These are phyloP conservation scores for Adoxophyes honmai DNA, from an alignment of 1,140 invertebrate species.

Conservation along the genomic window DNA sequence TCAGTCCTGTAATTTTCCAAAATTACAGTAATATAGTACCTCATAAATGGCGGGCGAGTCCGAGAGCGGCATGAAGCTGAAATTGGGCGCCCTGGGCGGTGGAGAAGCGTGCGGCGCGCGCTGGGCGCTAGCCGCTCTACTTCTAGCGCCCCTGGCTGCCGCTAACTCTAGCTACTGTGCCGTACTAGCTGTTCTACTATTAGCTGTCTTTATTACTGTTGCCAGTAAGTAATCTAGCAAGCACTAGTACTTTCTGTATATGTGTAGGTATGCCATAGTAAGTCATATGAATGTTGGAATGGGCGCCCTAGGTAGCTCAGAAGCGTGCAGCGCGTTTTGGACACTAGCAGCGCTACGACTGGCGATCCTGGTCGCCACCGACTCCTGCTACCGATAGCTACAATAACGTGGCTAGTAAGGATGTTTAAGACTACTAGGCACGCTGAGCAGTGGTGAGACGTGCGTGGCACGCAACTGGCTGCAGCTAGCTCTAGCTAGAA, in stretches of 20 bases:
- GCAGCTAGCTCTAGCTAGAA: too few relatives aligned
- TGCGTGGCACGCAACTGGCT: background rate
- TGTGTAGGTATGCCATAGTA: too few relatives aligned
- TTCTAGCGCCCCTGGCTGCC: slow-evolving; percentile 59
- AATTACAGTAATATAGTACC: slow-evolving; percentile 16
- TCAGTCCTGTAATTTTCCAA: slow-evolving; percentile 1
- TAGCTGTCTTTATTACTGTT: slow-evolving; percentile 43
- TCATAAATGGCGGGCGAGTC: slow-evolving; percentile 36
- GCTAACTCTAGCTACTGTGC: slow-evolving; percentile 64
- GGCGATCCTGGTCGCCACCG: too few relatives aligned
- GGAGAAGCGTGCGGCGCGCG: slow-evolving; percentile 60
- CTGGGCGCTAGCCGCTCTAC: slow-evolving; percentile 59
- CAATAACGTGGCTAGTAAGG: too few relatives aligned
- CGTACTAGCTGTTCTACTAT: slow-evolving; percentile 52
- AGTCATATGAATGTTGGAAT: too few relatives aligned
- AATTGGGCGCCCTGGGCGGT: slow-evolving; percentile 44
- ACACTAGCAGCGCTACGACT: too few relatives aligned
- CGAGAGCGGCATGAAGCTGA: slow-evolving; percentile 34
- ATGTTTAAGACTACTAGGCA: too few relatives aligned
- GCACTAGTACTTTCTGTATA: background rate
- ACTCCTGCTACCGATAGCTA: too few relatives aligned
- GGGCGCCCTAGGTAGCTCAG: too few relatives aligned
- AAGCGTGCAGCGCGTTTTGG: too few relatives aligned
- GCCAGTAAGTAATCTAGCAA: slow-evolving; percentile 43
- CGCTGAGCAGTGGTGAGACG: background rate